phyloP scores from a whole-genome alignment of 2,888 invertebrate genomes.

The Luffia ferchaultella region DNA sequence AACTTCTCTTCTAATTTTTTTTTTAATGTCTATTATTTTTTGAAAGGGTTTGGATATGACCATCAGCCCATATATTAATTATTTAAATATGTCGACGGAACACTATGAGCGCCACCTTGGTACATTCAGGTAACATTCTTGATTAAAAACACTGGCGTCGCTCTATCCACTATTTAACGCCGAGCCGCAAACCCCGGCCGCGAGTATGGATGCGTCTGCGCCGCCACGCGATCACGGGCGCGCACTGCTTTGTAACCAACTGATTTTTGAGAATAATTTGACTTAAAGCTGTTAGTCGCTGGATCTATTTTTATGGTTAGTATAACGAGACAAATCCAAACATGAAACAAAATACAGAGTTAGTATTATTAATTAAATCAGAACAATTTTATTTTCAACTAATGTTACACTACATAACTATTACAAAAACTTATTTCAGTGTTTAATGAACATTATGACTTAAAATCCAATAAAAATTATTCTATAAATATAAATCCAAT shows the following conservation, averaged over 20 bases:
- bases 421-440: background rate
- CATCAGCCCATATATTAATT: too few species aligned
- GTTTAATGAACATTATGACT: background rate
- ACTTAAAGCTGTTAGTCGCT: constrained; percentile 26
- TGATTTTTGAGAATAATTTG: constrained; percentile 38
- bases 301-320: constrained; percentile 25
- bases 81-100: too few species aligned
- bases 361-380: background rate
- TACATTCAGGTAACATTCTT: too few species aligned
- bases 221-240: constrained; percentile 30
- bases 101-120: too few species aligned
- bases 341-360: background rate
- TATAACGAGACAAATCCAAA: constrained; percentile 9
- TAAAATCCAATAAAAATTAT: background rate
- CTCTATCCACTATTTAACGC: constrained; percentile 14
- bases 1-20: too few species aligned
- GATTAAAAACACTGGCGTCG: background rate
- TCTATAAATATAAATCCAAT: background rate
- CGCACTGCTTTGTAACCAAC: constrained; percentile 55
- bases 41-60: too few species aligned
- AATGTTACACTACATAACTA: background rate
- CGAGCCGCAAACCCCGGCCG: constrained; percentile 23
- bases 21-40: too few species aligned
- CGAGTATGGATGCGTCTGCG: constrained; percentile 41
- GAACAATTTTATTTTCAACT: background rate